Evolutionary conservation across 1,140 invertebrate genomes (phyloP), one percentile per base, ranked within the genome.

Genomic region (Mactra quadrangularis): DNA sequence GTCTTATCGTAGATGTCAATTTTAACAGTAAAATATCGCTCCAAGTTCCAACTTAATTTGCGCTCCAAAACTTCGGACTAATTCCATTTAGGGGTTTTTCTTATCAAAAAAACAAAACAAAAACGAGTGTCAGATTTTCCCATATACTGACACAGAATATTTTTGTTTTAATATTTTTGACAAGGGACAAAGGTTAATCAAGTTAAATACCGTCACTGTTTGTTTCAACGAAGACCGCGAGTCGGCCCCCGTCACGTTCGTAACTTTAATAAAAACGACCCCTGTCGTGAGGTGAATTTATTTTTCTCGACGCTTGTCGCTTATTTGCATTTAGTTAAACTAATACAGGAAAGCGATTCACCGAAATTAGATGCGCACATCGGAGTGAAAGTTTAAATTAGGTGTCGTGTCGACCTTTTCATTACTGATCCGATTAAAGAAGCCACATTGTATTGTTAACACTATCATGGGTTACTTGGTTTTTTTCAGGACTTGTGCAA

Each of bases 141-240:
- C n/a, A n/a, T n/a, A n/a, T n/a, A n/a, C n/a, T n/a, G n/a, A n/a
- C n/a, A n/a, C n/a, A n/a, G n/a, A n/a, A n/a, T n/a, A n/a, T n/a
- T n/a, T n/a, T n/a, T n/a, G n/a, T n/a, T n/a, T n/a, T n/a, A n/a
- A n/a, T n/a, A n/a, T n/a, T n/a, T n/a, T n/a, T n/a, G n/a, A n/a
- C n/a, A n/a, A n/a, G 45, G 27, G 35, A 71, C 77, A 81, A 81
- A 71, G 77, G 77, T 81, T 57, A 81, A 81, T 81, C 35, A 59
- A 45, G 53, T 81, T 70, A 81, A 71, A 71, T 52, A 50, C 31
- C 19, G 70, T 53, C 50, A 55, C 66, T 78, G 62, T 47, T 68
- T 45, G 38, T n/a, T 68, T 52, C 19, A 68, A 68, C 47, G 45
- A 29, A 22, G 38, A 50, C 31, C 19, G 27, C 38, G 64, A 1